Evolutionary conservation across 2,888 invertebrate genomes (phyloP).

Genomic region (Acanthacorydalis orientalis): DNA sequence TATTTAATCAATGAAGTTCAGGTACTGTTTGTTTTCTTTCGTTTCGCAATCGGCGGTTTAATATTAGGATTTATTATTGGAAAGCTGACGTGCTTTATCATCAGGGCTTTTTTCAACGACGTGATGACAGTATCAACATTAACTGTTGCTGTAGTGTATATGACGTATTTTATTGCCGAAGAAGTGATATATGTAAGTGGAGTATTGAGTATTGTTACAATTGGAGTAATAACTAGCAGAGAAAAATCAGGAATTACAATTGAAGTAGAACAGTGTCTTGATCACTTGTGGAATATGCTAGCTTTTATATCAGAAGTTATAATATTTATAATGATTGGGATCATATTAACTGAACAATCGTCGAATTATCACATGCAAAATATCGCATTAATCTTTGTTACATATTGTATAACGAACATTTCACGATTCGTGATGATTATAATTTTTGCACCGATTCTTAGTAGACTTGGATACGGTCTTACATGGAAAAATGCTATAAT

Average conservation of each 20-base stretch:
- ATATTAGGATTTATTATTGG: too few relatives aligned
- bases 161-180: conserved; percentile 3
- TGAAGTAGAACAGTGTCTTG: conserved; percentile 4
- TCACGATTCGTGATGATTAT: too few relatives aligned
- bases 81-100: background rate
- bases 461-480: conserved; percentile 8
- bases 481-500: conserved; percentile 5
- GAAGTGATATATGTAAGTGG: conserved; percentile 5
- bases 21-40: background rate
- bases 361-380: too few relatives aligned
- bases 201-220: conserved; percentile 3
- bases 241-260: conserved; percentile 7
- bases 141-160: conserved; percentile 3
- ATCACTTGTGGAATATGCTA: conserved; percentile 6
- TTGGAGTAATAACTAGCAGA: conserved; percentile 7
- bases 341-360: too few relatives aligned
- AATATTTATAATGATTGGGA: background rate
- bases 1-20: too few relatives aligned
- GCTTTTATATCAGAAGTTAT: conserved; percentile 2
- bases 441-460: conserved; percentile 6
- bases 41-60: conserved; percentile 6
- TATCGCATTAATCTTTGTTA: too few relatives aligned
- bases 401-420: too few relatives aligned
- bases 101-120: conserved; percentile 5
- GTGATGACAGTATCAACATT: conserved; percentile 4